Base-by-base conservation (phyloP, 2,888 invertebrate genomes). In the Callosobruchus maculatus region DNA sequence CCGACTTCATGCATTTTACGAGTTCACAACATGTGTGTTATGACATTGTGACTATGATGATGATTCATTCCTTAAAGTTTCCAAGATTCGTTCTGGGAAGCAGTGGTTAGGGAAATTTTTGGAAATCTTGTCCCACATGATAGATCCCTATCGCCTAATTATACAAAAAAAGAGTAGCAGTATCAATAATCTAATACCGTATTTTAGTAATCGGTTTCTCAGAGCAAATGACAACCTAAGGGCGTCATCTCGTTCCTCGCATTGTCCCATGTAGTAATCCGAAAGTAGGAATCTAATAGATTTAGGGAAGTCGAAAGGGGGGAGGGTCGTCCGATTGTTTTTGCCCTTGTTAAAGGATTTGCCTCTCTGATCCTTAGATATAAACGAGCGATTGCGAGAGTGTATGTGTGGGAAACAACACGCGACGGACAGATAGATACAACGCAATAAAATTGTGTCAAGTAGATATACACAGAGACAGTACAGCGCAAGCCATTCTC, bases 311-410 rank as follows among this genome's bases (percentile, higher is more conserved):
- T 18, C 1, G 49, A 77, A 71, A 74, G 74, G 71, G 77, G 75
- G 73, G 75, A 78, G 79, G 79, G 75, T 49, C 49, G 49, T 84
- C 78, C 82, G 83, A 85, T 86, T 86, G 86, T 86, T 86, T 86
- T 85, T 85, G 84, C 85, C 86, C 85, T 85, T 85, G 85, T 85
- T 86, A 85, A 83, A 80, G 85, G 87, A 86, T 87, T 87, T 86
- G 84, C 82, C 83, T 5, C 49, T 83, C 84, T 83, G 84, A 85
- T 85, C 86, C 85, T 84, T 78, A 81, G 49, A 49, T 49, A 49
- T 49, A 49, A 49, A 3, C 49, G 49, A 49, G 49, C 13, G 49
- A 49, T 49, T 49, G 49, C 13, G 49, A 49, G 49, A 49, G 49
- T 13, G 49, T 13, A 18, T 49, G 49, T 49, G 86, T 86, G 87